A percentile compares a stretch with the other conserved stretches of the same genome.
These are phyloP conservation scores for Axea sp. DNA, from an alignment of 2,888 invertebrate species.

Conservation along the genomic window DNA sequence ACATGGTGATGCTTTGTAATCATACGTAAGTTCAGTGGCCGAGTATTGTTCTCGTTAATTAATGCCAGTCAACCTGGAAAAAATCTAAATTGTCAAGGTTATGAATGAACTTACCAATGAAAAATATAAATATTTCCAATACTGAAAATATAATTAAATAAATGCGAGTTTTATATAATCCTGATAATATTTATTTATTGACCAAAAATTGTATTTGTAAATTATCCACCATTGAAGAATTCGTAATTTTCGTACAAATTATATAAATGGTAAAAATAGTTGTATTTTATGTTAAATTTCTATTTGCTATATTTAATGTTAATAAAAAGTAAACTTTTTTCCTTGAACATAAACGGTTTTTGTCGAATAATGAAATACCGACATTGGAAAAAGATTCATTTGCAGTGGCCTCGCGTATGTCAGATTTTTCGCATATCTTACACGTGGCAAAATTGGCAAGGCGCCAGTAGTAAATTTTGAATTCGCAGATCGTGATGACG, in stretches of 20 bases:
- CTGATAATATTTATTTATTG: too few relatives aligned
- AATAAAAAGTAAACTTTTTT: too few relatives aligned
- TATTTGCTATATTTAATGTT: too few relatives aligned
- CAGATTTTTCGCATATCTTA: slow-evolving; percentile 63
- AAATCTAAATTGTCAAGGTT: slow-evolving; percentile 42
- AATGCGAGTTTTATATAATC: too few relatives aligned
- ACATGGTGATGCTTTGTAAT: slow-evolving; percentile 22
- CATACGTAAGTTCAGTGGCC: slow-evolving; percentile 34
- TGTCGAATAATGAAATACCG: slow-evolving; percentile 53
- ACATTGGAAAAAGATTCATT: slow-evolving; percentile 38
- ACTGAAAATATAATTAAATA: too few relatives aligned
- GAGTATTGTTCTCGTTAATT: slow-evolving; percentile 35
- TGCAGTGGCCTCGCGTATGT: slow-evolving; percentile 45
- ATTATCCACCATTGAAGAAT: too few relatives aligned
- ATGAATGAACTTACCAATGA: too few relatives aligned
- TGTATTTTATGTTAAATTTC: too few relatives aligned
- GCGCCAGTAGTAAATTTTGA: slow-evolving; percentile 41
- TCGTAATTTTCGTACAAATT: too few relatives aligned
- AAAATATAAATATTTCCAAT: too few relatives aligned
- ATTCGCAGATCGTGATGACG: slow-evolving; percentile 22
- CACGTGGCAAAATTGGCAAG: slow-evolving; percentile 34
- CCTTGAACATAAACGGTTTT: slow-evolving; percentile 1
- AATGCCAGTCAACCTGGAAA: slow-evolving; percentile 39
- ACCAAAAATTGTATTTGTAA: too few relatives aligned
- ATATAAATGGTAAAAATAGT: too few relatives aligned